phyloP scores from a whole-genome alignment of 2,797 vertebrate genomes.

The Clangula hyemalis region DNA sequence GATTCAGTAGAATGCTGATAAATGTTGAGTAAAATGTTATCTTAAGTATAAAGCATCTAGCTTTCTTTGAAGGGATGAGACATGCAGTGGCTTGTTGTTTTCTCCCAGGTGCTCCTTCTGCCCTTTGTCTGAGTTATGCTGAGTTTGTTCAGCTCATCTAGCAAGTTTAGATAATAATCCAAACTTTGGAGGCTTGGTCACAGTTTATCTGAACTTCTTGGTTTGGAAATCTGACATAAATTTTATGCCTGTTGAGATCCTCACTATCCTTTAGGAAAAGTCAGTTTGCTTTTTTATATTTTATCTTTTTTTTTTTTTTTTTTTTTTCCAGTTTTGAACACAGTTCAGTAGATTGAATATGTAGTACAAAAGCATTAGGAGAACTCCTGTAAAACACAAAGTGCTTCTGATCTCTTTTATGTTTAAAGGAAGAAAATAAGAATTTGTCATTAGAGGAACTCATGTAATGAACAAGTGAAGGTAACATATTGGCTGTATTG shows the following conservation, averaged over 20 bases:
- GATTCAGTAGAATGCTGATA: neutral
- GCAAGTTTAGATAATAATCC: neutral
- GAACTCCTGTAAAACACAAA: neutral
- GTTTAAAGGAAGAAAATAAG: neutral
- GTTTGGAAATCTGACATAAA: neutral
- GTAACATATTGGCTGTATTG: neutral
- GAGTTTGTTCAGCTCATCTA: neutral
- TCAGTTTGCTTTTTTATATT: neutral
- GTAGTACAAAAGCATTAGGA: neutral
- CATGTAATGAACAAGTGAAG: neutral
- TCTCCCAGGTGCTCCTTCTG: neutral
- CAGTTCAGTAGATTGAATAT: neutral
- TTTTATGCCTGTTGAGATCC: neutral
- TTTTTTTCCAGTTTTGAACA: neutral
- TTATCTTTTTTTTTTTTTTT: neutral
- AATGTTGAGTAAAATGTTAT: neutral
- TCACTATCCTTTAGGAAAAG: neutral
- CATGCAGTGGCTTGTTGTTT: neutral
- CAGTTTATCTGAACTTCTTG: neutral
- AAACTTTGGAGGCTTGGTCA: neutral
- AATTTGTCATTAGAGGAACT: neutral
- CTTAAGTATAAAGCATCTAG: neutral
- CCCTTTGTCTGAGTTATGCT: neutral
- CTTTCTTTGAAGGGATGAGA: neutral
- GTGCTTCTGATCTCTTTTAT: neutral